Evolutionary conservation across 1,140 invertebrate genomes (phyloP).

Genomic region (Pantala flavescens): DNA sequence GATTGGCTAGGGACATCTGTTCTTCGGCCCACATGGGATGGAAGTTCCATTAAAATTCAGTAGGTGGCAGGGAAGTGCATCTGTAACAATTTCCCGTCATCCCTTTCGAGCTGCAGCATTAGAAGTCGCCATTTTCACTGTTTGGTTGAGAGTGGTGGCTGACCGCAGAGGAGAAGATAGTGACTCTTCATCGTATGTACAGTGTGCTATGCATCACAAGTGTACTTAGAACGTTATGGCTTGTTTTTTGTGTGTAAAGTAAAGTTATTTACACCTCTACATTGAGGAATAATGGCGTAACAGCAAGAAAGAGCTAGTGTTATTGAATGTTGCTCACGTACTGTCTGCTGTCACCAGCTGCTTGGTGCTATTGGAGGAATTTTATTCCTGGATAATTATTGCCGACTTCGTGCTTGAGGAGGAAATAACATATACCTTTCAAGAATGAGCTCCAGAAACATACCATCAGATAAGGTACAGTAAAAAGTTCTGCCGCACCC

Average conservation of each 20-base stretch:
- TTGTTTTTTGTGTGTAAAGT: neutral
- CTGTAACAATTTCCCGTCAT: neutral
- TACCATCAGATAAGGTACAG: slow-evolving; percentile 21
- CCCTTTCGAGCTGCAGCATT: neutral
- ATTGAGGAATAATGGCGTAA: slow-evolving; percentile 18
- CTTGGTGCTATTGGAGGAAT: slow-evolving; percentile 18
- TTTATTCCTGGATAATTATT: slow-evolving; percentile 18
- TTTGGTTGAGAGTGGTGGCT: neutral
- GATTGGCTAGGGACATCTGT: neutral
- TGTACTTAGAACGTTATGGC: slow-evolving; percentile 9
- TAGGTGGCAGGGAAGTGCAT: neutral
- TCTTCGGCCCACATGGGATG: neutral
- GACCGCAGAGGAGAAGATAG: neutral
- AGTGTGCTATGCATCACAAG: neutral
- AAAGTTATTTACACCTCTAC: slow-evolving; percentile 13
- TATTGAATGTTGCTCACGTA: slow-evolving; percentile 19
- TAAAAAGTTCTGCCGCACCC: slow-evolving; percentile 11
- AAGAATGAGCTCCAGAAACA: slow-evolving; percentile 20
- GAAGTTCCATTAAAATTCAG: neutral
- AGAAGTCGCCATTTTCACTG: slow-evolving; percentile 8
- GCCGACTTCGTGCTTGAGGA: slow-evolving; percentile 14
- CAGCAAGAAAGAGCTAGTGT: slow-evolving; percentile 14
- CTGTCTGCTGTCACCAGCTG: slow-evolving; percentile 21
- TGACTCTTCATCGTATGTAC: slow-evolving; percentile 1
- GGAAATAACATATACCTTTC: slow-evolving; percentile 14